These are phyloP conservation scores for Leptopterna dolabrata DNA, from an alignment of 2,888 invertebrate genomes.

Conservation along the genomic window DNA sequence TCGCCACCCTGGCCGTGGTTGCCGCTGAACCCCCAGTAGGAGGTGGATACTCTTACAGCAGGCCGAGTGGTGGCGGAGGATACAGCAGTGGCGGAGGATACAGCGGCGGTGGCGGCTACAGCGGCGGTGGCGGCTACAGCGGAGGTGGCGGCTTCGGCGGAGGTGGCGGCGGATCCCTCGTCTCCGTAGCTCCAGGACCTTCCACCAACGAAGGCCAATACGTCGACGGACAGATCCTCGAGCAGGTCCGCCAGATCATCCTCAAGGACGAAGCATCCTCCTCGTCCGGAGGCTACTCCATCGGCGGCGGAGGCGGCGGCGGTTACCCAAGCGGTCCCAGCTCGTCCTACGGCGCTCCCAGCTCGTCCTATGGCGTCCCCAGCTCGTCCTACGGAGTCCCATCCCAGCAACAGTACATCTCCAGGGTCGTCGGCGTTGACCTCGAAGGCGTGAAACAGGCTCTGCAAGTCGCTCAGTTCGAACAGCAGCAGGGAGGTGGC, in stretches of 20 bases:
- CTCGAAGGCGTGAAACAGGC: slow-evolving; percentile 88
- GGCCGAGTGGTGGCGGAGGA: slow-evolving; percentile 70
- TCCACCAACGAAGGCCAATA: slow-evolving; percentile 86
- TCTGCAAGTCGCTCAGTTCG: slow-evolving; percentile 88
- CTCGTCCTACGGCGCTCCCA: slow-evolving; percentile 63
- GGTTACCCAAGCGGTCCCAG: slow-evolving; percentile 66
- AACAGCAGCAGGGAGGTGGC: slow-evolving; percentile 74
- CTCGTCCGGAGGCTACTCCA: slow-evolving; percentile 63
- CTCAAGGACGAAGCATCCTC: slow-evolving; percentile 77
- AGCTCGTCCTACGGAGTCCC: slow-evolving; percentile 69
- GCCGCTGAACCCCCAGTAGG: slow-evolving; percentile 62
- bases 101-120: slow-evolving; percentile 63
- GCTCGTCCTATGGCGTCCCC: slow-evolving; percentile 64
- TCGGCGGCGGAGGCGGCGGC: slow-evolving; percentile 68
- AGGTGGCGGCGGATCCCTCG: slow-evolving; percentile 76
- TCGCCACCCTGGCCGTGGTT: slow-evolving; percentile 72
- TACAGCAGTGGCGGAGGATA: slow-evolving; percentile 53
- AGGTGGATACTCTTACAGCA: slow-evolving; percentile 79
- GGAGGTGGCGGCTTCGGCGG: slow-evolving; percentile 68
- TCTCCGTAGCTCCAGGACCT: slow-evolving; percentile 80
- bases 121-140: slow-evolving; percentile 67
- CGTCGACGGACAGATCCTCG: slow-evolving; percentile 82
- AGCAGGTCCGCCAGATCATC: slow-evolving; percentile 82
- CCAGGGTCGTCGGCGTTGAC: slow-evolving; percentile 84
- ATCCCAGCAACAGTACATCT: slow-evolving; percentile 69